Base-by-base conservation (phyloP, 92 coral and sea anemone genomes). In the Epizoanthus scotinus region DNA sequence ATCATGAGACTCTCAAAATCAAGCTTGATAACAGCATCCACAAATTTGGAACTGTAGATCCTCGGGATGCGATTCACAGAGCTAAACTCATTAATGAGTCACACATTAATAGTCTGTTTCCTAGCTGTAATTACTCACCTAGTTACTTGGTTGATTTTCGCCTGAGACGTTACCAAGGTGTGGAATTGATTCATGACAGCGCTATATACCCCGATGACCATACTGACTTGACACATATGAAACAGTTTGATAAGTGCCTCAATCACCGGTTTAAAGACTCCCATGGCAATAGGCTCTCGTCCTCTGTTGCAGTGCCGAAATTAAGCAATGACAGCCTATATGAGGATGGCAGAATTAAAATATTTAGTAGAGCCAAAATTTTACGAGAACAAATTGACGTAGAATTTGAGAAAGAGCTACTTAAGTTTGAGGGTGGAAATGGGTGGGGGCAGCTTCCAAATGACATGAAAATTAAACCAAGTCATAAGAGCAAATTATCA, bases 141-240 rank as follows among this genome's bases (percentile, higher is more conserved):
- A 96, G 99, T 74, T 96, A 96, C 78, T 31, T 87, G 34, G 98
- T 93, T 61, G 90, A 96, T 79, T 96, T 96, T 58, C 78, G 82
- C 4, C 71, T 96, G 27, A 83, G 81, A 64, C 88, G 99, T 17
- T 96, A 91, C 82, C 96, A 96, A 53, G 99, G 99, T 29, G 99
- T 96, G 44, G 73, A 72, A 17, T 62, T 96, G 17, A 91, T 96
- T 12, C 99, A 96, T 78, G 99, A 96, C 63, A 94, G 91, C 21
- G 91, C 99, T 0, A 91, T 93, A 40, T 96, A 89, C 67, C 99
- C 99, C 2, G 82, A 93, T 49, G 99, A 96, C 47, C 28, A 75
- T 69, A 88, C 99, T 14, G 83, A 89, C 8, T 84, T 96, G 0
- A 78, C 78, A 2, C 99, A 96, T 81, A 92, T 93, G 94, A 90